Evolutionary conservation across 2,888 invertebrate genomes (phyloP), one percentile per base, ranked within the genome.

Genomic region (Ernsta delagoae): DNA sequence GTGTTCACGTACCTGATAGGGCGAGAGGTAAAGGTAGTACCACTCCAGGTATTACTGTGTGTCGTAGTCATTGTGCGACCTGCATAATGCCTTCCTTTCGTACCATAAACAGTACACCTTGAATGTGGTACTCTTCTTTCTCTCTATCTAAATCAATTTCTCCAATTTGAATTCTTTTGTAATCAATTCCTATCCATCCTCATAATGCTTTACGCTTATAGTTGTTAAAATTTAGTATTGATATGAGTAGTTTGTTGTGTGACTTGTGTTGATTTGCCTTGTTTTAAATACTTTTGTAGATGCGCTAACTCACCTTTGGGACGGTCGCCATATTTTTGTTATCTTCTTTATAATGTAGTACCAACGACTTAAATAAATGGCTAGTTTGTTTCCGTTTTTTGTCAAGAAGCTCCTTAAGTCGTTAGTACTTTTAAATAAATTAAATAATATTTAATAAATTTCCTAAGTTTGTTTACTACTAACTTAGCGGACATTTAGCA

Each of bases 1-100:
- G 97, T 99, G 74, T 99, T 99, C 94, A 99, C 99, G 53, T 99
- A 99, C 94, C 95, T 99, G 81, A 99, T 99, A 90, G 99, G 99
- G 74, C 95, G 97, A 85, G 98, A 98, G 94, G 94, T 94, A 92
- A 92, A 92, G 96, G 96, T 80, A 92, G 92, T 92, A 93, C 91
- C 91, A 92, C 87, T 91, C 88, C 92, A 90, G 90, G 92, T 92
- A 87, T 90, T 92, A 92, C 90, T 92, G 93, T 89, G 90, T 92
- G 91, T 91, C 78, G 90, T 93, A 92, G 90, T 87, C 92, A 90
- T 92, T 93, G 93, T 92, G 92, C 90, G 88, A 86, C 88, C 90
- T 87, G 92, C 92, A 92, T 91, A 92, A 92, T 90, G 91, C 83
- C 85, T 83, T 86, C 85, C 89, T 84, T 80, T 84, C 83, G 81